Percentiles rank a stretch among this genome's conserved stretches.
These are phyloP conservation scores for Nasua narica DNA, from an alignment of 2,797 vertebrate species.

Conservation along the genomic window DNA sequence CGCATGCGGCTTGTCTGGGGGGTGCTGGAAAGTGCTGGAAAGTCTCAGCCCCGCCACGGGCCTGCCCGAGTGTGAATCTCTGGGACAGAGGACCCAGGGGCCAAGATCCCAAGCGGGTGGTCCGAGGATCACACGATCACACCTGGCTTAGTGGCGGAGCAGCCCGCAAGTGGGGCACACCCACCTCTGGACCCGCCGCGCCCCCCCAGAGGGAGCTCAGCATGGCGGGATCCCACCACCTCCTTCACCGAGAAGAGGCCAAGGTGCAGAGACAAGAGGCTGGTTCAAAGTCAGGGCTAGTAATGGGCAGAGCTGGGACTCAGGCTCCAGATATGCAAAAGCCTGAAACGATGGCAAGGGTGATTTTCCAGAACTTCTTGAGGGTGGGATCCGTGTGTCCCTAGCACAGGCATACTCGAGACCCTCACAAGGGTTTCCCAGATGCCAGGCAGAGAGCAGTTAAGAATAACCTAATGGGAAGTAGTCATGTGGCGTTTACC, in stretches of 20 bases:
- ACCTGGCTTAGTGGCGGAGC: not conserved
- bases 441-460: not conserved
- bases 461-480: not conserved
- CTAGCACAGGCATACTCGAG: not conserved
- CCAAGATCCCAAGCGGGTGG: not conserved
- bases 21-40: not conserved
- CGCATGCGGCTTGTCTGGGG: not conserved
- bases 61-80: not conserved
- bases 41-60: not conserved
- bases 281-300: not conserved
- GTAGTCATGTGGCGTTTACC: not conserved
- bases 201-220: accelerated
- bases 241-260: not conserved
- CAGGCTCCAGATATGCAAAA: not conserved
- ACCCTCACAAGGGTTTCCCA: not conserved
- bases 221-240: not conserved
- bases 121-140: not conserved
- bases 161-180: not conserved
- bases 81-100: not conserved
- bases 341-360: not conserved
- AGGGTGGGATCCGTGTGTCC: not conserved
- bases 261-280: not conserved
- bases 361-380: not conserved
- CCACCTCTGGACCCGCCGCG: not conserved
- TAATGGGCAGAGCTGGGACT: not conserved